Evolutionary conservation across 2,113 vertebrate species (phyloP).

Genomic region (Pandion haliaetus): DNA sequence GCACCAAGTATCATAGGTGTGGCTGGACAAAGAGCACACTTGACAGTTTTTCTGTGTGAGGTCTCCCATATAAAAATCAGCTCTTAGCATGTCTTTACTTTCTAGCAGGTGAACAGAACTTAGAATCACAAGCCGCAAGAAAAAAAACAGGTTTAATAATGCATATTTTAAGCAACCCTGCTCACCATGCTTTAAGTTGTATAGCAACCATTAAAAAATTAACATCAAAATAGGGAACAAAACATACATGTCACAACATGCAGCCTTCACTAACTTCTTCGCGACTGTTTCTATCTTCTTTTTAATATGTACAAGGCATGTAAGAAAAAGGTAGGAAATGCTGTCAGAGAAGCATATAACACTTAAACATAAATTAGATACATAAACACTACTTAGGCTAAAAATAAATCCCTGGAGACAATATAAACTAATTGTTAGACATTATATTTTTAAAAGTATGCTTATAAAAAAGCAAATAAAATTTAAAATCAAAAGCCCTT

Average conservation of each 20-base stretch:
- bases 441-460: neutral
- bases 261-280: neutral
- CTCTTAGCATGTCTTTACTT: neutral
- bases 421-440: neutral
- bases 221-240: neutral
- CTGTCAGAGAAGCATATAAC: neutral
- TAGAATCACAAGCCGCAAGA: neutral
- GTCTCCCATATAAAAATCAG: neutral
- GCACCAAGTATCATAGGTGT: neutral
- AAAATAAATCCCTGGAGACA: neutral
- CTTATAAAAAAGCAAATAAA: neutral
- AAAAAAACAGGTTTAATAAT: neutral
- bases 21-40: neutral
- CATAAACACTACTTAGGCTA: neutral
- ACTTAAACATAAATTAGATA: neutral
- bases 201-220: neutral
- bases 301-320: neutral
- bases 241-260: accelerated
- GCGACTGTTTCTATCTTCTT: neutral
- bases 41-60: neutral
- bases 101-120: neutral
- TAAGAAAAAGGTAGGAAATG: neutral
- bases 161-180: neutral
- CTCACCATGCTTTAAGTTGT: neutral
- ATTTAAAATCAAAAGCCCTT: neutral